Evolutionary conservation across 2,888 invertebrate genomes (phyloP).

Genomic region (Drosophila mimica): DNA sequence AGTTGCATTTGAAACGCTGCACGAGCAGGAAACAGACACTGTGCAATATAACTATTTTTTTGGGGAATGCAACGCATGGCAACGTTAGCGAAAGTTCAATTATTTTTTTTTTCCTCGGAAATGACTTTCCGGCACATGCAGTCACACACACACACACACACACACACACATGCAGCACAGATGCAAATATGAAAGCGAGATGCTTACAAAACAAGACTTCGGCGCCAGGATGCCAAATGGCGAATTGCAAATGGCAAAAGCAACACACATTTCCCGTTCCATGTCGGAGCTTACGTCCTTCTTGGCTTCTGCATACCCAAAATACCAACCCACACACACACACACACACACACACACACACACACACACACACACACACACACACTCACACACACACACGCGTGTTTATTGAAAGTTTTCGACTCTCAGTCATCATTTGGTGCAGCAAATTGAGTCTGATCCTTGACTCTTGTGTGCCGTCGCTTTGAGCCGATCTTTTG

Average conservation of each 20-base stretch:
- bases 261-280: slow-evolving; percentile 24
- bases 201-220: slow-evolving; percentile 23
- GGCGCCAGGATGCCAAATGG: slow-evolving; percentile 33
- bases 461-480: slow-evolving; percentile 10
- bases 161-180: not conserved
- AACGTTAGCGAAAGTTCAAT: slow-evolving; percentile 30
- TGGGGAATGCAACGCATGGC: slow-evolving; percentile 32
- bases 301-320: slow-evolving; percentile 2
- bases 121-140: slow-evolving; percentile 37
- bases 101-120: slow-evolving; percentile 55
- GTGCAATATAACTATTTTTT: not conserved
- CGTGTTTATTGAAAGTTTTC: slow-evolving; percentile 51
- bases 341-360: slow-evolving; percentile 9
- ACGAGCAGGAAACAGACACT: not conserved
- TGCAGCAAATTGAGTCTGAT: slow-evolving; percentile 14
- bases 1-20: slow-evolving; percentile 19
- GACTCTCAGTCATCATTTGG: slow-evolving; percentile 8
- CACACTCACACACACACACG: not conserved
- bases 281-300: slow-evolving; percentile 35
- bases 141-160: not conserved
- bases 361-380: slow-evolving; percentile 1
- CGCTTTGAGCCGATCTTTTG: slow-evolving; percentile 34
- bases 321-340: not conserved
- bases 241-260: slow-evolving; percentile 1
- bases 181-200: not conserved